A percentile compares a stretch with the other conserved stretches of the same genome.
These are phyloP conservation scores for Aselliscus stoliczkanus DNA, from an alignment of 2,797 vertebrate genomes.

Conservation along the genomic window DNA sequence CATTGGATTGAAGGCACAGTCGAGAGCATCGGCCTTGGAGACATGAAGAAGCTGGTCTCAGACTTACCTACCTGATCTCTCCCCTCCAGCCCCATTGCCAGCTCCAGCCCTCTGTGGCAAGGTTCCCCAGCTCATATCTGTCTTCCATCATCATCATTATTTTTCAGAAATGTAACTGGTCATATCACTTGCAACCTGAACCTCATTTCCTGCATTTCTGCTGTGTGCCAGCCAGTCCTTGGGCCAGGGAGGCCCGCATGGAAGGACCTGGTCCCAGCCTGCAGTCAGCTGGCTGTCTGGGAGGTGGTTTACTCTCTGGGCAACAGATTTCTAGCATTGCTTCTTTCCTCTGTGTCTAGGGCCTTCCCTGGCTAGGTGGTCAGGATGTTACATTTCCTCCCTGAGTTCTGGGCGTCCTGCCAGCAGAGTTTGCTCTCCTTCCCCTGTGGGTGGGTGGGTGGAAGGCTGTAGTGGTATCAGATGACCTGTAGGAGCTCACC, in stretches of 20 bases:
- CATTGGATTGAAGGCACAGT: neutral
- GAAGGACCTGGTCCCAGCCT: neutral
- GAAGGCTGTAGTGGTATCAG: neutral
- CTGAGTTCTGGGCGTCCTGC: constrained; percentile 14
- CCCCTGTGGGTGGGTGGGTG: neutral
- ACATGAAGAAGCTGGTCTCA: neutral
- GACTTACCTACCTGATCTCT: neutral
- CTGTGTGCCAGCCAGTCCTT: neutral
- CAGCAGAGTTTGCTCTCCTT: constrained; percentile 24
- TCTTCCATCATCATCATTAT: neutral
- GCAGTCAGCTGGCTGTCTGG: neutral
- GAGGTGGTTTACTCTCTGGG: neutral
- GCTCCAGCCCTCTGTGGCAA: neutral
- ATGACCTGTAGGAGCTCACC: neutral
- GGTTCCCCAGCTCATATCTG: neutral
- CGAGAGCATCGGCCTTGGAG: neutral
- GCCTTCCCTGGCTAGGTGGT: neutral
- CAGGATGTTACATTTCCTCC: constrained; percentile 13
- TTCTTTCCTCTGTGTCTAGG: neutral
- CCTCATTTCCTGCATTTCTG: neutral
- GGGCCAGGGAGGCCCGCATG: neutral
- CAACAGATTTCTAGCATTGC: neutral
- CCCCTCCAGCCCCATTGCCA: neutral
- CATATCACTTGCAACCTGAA: neutral
- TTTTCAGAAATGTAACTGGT: neutral